Conservation (phyloP, 1,140 invertebrate genomes). For the Cephus cinctus region DNA sequence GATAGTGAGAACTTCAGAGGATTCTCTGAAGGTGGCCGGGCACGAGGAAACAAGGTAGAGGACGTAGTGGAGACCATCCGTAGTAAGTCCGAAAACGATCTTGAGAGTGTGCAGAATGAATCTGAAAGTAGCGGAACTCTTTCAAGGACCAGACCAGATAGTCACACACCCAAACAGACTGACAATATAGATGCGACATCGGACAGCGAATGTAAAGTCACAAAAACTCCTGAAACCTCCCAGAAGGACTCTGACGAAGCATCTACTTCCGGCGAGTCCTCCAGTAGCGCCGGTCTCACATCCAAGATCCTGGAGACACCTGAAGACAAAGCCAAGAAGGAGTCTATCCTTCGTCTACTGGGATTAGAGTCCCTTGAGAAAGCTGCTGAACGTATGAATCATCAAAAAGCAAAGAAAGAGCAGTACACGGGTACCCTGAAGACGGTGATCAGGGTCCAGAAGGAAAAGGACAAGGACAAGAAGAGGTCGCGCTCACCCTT, state of each 20-base stretch:
- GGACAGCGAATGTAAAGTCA: conserved; percentile 5
- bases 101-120: conserved; percentile 17
- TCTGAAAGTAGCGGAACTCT: conserved; percentile 8
- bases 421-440: conserved; percentile 75
- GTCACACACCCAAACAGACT: conserved; percentile 18
- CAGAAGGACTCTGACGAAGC: conserved; percentile 57
- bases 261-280: conserved; percentile 51
- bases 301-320: conserved; percentile 52
- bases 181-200: conserved; percentile 13
- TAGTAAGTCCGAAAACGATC: conserved; percentile 52
- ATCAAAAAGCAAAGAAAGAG: conserved; percentile 43
- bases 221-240: conserved; percentile 50
- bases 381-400: conserved; percentile 40
- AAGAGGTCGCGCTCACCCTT: conserved; percentile 67
- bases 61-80: conserved; percentile 22
- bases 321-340: conserved; percentile 56
- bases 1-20: conserved; percentile 28
- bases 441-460: conserved; percentile 73
- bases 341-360: conserved; percentile 50
- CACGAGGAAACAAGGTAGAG: conserved; percentile 17
- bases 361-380: conserved; percentile 50
- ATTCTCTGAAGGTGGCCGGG: conserved; percentile 27
- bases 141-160: conserved; percentile 18
- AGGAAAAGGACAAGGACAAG: conserved; percentile 53
- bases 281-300: conserved; percentile 33